Evolutionary conservation across 2,888 invertebrate genomes (phyloP), one percentile per base, ranked within the genome.

Genomic region (Helobdella robusta): DNA sequence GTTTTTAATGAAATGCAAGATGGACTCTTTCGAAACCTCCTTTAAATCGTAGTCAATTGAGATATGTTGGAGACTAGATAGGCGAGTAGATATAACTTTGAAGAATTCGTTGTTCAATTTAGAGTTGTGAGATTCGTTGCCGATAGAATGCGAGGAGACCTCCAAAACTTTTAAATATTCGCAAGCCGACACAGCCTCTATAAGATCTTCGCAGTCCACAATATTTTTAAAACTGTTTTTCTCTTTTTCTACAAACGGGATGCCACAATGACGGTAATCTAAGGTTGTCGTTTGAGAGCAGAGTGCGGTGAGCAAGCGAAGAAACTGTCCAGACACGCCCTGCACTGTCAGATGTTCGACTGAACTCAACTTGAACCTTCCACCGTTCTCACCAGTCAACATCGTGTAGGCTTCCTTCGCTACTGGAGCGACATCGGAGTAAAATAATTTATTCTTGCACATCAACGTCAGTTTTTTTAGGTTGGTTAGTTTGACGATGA

Each of bases 251-350:
- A n/a, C n/a, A n/a, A n/a, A n/a, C 0, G 59, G 59, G 20, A 46
- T n/a, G 15, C 52, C 35, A 20, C 44, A 52, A 20, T 40, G 48
- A 18, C 66, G 54, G 30, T 68, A 56, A 48, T 66, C 66, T 3
- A 70, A 63, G 4, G 59, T 48, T 15, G 60, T 66, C 15, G 67
- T 52, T 23, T 65, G 58, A 20, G 70, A 68, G 44, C 70, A 70
- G 28, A 70, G 67, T 11, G 68, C 67, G 8, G 68, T 68, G n/a
- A 68, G 52, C 1, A 70, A 61, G 23, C 65, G 66, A 34, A 70
- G 44, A 52, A 68, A 70, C n/a, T 59, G 54, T 5, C 70, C 66
- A 36, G 68, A 68, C 2, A 68, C 62, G 18, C 70, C 70, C 20
- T 64, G 59, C 32, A 68, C 44, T 3, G 60, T 64, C 8, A 70